Conservation (phyloP, 2,888 invertebrate species). For the Agonopterix subpropinquella region DNA sequence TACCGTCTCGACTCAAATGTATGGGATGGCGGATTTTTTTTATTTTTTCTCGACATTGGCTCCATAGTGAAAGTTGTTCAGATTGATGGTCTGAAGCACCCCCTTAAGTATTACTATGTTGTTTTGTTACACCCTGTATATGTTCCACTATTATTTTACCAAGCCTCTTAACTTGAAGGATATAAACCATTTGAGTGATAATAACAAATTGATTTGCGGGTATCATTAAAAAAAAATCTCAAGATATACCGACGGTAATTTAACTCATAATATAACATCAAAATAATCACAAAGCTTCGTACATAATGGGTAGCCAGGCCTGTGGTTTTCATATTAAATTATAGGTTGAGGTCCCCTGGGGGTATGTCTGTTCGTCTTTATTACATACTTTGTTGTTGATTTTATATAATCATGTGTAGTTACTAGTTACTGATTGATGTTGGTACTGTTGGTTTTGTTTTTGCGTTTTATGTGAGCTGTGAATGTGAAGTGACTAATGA, state of each 20-base stretch:
- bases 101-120: too few species aligned
- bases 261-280: conserved; percentile 15
- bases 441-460: too few species aligned
- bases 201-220: conserved; percentile 12
- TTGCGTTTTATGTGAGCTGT: too few species aligned
- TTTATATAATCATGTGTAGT: conserved; percentile 9
- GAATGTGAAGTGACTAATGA: too few species aligned
- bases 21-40: too few species aligned
- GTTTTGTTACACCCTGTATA: too few species aligned
- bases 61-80: too few species aligned
- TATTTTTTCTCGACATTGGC: too few species aligned
- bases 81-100: too few species aligned
- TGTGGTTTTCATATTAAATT: conserved; percentile 16
- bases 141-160: too few species aligned
- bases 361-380: conserved; percentile 17
- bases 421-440: conserved; percentile 2
- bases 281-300: conserved; percentile 15
- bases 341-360: conserved; percentile 13
- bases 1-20: too few species aligned
- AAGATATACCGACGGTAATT: conserved; percentile 11
- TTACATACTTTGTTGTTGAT: conserved; percentile 12
- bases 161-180: too few species aligned
- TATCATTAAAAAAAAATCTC: conserved; percentile 5
- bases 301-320: conserved; percentile 13
- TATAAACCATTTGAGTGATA: conserved; percentile 2